Base-by-base conservation (phyloP, 2,113 vertebrate genomes). In the Corythornis cristatus region DNA sequence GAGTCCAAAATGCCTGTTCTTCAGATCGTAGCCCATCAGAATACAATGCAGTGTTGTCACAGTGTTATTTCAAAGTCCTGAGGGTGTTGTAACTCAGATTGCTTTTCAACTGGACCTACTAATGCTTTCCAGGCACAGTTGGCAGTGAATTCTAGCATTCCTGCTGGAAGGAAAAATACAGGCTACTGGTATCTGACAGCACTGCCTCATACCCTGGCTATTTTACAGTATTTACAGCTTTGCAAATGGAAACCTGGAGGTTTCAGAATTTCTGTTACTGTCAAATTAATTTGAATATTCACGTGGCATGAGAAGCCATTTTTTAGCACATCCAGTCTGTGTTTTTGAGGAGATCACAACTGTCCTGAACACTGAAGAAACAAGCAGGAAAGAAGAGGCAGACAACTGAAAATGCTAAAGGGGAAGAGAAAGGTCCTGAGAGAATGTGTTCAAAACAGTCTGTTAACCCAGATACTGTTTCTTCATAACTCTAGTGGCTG, bases 391-490 rank as follows among this genome's bases (percentile, higher is more conserved):
- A 90, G 51, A 81, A 75, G 81, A 89, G 29, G 42, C 37, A 82
- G 29, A 22, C 48, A 56, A 28, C 40, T 83, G 58, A 90, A 93
- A 94, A 83, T 31, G 23, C 66, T 74, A 53, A 60, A 40, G 51
- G 77, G 60, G 15, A 73, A 79, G 45, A 84, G 45, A 93, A 48
- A 75, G 20, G 33, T 65, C 72, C 42, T 51, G 46, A 83, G 86
- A 87, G 86, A 94, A 83, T 65, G 28, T 35, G 29, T 73, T 78
- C 84, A 35, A 93, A 96, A 86, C 78, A 85, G 66, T 51, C 81
- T 84, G 42, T 95, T 93, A 93, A 89, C 94, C 86, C 77, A 87
- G 84, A 93, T 87, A 81, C 71, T 90, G 68, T 37, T 85, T 97
- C 68, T 17, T 15, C 53, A 74, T 68, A 48, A 76, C 29, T 82